phyloP scores from a whole-genome alignment of 23 tunicate species.

The Diplosoma virens region DNA sequence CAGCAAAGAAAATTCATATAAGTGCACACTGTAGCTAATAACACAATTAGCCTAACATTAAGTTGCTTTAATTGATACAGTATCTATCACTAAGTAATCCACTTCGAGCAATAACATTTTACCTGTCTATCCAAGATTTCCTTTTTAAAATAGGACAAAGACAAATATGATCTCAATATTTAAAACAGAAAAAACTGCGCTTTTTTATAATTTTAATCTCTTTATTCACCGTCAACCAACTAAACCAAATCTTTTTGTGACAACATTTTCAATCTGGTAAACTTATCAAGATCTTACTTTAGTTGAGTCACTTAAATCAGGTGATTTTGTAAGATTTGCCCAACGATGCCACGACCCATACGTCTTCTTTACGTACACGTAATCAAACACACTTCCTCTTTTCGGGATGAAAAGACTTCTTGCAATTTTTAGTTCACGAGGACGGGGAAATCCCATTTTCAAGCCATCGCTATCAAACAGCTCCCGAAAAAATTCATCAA shows the following conservation, averaged over 20 bases:
- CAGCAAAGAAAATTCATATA: too few species aligned
- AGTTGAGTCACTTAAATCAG: slow-evolving; percentile 60
- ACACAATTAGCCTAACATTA: too few species aligned
- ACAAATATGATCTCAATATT: background rate
- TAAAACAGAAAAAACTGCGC: background rate
- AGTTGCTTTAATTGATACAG: too few species aligned
- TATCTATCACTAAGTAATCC: too few species aligned
- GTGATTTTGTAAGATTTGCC: slow-evolving; percentile 69
- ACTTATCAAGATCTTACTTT: slow-evolving; percentile 34
- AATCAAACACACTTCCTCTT: slow-evolving; percentile 77
- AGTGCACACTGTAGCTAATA: too few species aligned
- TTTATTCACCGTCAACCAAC: too few species aligned
- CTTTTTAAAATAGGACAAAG: background rate
- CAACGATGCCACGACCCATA: slow-evolving; percentile 92
- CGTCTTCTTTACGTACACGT: slow-evolving; percentile 76
- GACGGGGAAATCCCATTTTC: slow-evolving; percentile 65
- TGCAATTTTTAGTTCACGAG: slow-evolving; percentile 67
- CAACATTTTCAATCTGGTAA: too few species aligned
- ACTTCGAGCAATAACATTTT: background rate
- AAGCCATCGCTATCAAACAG: slow-evolving; percentile 57
- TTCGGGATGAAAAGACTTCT: slow-evolving; percentile 74
- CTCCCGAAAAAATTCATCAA: slow-evolving; percentile 81
- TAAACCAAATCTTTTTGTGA: too few species aligned
- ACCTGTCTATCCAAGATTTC: slow-evolving; percentile 5
- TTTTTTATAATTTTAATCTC: too few species aligned